Evolutionary conservation across 2,797 vertebrate species (phyloP), one percentile per base, ranked within the genome.

Genomic region (Cossypha polioptera): DNA sequence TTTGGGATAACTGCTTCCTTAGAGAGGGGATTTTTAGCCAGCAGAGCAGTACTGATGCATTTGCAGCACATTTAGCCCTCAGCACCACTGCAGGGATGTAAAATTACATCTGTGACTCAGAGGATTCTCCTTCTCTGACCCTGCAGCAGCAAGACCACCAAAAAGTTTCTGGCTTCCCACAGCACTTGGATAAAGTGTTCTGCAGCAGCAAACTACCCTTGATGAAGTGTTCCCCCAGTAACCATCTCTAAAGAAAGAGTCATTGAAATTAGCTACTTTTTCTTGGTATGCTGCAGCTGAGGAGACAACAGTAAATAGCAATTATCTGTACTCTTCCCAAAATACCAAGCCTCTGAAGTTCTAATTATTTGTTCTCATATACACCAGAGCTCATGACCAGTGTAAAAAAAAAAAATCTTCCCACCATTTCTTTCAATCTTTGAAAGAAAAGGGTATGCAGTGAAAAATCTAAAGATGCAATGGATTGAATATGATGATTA

Each of bases 311-410:
- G 88, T 78, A 94, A 95, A 89, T 0, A 88, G 51, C 29, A 75
- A 96, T 95, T 93, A 91, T 91, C 91, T 77, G 65, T 75, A 45
- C 75, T 81, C 55, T 82, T 82, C 90, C 83, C 86, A 74, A 93
- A 96, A 95, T 88, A 91, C 8, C 19, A 0, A 73, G 59, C 42
- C 35, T 72, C 83, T 82, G 51, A 90, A 92, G 50, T 55, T 62
- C 58, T 82, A 78, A 10, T 72, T 68, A 78, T 83, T 90, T 91
- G 65, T 80, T 68, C 81, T 62, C 84, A 35, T 5, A 7, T 7
- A 38, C 8, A 80, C 28, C 53, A 71, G 50, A 77, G n/a, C 25
- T 80, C 75, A 88, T 26, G 58, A 61, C 3, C 40, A 75, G 9
- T 15, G 38, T 18, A 83, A 89, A 48, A 65, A 55, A 48, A 48